Conservation (phyloP, 2,113 vertebrate species). For the Mormyrus lacerda region DNA sequence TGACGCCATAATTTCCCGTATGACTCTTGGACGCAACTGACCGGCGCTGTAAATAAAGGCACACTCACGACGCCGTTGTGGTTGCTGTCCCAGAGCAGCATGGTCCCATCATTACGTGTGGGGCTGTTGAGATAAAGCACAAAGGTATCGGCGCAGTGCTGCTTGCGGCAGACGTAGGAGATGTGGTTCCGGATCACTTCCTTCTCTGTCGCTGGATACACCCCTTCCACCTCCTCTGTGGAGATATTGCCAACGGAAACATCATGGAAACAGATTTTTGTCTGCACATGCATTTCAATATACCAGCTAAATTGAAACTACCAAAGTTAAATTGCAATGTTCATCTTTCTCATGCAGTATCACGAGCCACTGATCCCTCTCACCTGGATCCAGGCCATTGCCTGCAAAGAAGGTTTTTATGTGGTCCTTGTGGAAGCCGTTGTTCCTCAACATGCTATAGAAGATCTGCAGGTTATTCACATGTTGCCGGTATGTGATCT, state of each 20-base stretch:
- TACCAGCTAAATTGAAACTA: not conserved
- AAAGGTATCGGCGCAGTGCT: constrained; percentile 66
- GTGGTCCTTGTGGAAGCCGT: constrained; percentile 67
- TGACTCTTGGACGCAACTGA: not conserved
- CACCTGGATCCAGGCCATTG: constrained; percentile 60
- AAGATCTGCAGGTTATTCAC: constrained; percentile 59
- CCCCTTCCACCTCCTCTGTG: constrained; percentile 54
- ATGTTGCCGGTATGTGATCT: constrained; percentile 63
- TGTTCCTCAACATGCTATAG: constrained; percentile 60
- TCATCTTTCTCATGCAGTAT: not conserved
- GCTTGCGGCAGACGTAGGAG: constrained; percentile 67
- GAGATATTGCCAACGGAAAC: not conserved
- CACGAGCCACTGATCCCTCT: not conserved
- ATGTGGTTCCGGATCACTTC: constrained; percentile 62
- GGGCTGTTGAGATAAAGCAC: constrained; percentile 71
- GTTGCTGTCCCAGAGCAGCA: constrained; percentile 70
- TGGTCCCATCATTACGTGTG: constrained; percentile 64
- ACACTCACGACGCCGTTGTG: constrained; percentile 64
- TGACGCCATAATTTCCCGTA: not conserved
- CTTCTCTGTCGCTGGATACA: constrained; percentile 66
- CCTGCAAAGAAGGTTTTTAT: constrained; percentile 70
- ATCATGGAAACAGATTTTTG: not conserved
- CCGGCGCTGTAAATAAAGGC: not conserved
- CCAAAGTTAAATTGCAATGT: not conserved
- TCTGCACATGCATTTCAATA: not conserved